Evolutionary conservation across 2,888 invertebrate species (phyloP).

Genomic region (Maniola hyperantus): DNA sequence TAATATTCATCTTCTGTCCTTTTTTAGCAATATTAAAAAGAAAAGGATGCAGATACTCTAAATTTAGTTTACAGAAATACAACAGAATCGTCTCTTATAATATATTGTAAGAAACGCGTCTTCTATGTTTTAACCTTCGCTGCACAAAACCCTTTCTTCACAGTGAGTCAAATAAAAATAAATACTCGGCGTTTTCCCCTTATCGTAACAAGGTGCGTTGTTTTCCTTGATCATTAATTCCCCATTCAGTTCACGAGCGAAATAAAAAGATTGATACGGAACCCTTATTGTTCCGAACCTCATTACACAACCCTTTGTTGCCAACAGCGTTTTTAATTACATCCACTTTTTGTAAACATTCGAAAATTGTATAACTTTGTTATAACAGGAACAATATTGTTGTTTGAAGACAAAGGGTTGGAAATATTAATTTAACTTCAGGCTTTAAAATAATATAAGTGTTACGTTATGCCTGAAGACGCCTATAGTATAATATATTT

Average conservation of each 20-base stretch:
- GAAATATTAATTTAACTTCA: too few species aligned
- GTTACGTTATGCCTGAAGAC: too few species aligned
- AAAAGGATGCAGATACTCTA: too few species aligned
- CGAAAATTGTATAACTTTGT: conserved; percentile 13
- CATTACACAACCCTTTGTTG: conserved; percentile 20
- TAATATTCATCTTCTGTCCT: too few species aligned
- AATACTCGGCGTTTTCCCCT: conserved; percentile 6
- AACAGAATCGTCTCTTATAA: too few species aligned
- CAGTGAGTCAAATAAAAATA: conserved; percentile 6
- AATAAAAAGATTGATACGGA: conserved; percentile 22
- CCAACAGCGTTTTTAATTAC: conserved; percentile 19
- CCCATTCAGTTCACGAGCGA: conserved; percentile 13
- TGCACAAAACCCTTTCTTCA: neutral
- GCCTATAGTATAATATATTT: too few species aligned
- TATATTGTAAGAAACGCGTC: too few species aligned
- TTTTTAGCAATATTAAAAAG: too few species aligned
- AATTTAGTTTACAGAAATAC: too few species aligned
- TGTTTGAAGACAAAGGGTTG: neutral
- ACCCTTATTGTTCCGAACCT: conserved; percentile 17
- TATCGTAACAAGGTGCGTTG: conserved; percentile 14
- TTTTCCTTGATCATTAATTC: conserved; percentile 24
- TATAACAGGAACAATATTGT: neutral
- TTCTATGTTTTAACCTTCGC: too few species aligned
- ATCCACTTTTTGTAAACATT: conserved; percentile 19
- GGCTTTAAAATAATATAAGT: too few species aligned